These are phyloP conservation scores for Poeciliopsis retropinna DNA, from an alignment of 2,113 vertebrate genomes.

Conservation along the genomic window DNA sequence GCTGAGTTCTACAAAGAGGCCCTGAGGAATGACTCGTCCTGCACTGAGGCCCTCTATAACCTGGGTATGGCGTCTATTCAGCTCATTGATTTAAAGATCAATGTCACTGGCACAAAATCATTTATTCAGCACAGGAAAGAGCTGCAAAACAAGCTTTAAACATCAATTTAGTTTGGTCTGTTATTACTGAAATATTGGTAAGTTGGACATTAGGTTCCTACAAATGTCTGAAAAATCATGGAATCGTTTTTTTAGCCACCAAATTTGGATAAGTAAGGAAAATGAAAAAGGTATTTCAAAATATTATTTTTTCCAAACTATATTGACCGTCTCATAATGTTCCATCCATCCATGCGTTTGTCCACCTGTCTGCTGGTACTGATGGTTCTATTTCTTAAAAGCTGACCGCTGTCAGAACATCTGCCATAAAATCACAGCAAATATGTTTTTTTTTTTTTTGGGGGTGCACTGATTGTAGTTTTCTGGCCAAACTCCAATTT, in stretches of 20 bases:
- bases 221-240: no score
- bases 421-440: neutral
- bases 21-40: constrained; percentile 94
- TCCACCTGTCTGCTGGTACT: no score
- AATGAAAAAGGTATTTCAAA: neutral
- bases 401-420: no score
- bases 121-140: neutral
- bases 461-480: no score
- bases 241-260: no score
- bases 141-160: neutral
- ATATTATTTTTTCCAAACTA: neutral
- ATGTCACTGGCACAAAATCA: neutral
- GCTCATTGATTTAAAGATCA: neutral
- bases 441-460: neutral
- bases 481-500: no score
- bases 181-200: neutral
- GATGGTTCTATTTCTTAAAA: neutral
- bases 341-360: no score
- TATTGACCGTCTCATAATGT: no score
- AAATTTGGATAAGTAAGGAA: neutral
- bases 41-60: constrained; percentile 96
- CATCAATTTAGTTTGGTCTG: neutral
- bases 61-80: constrained; percentile 81
- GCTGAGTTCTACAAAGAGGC: constrained; percentile 96
- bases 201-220: neutral